phyloP scores from a whole-genome alignment of 2,888 invertebrate genomes.

The Synanthedon andrenaeformis region DNA sequence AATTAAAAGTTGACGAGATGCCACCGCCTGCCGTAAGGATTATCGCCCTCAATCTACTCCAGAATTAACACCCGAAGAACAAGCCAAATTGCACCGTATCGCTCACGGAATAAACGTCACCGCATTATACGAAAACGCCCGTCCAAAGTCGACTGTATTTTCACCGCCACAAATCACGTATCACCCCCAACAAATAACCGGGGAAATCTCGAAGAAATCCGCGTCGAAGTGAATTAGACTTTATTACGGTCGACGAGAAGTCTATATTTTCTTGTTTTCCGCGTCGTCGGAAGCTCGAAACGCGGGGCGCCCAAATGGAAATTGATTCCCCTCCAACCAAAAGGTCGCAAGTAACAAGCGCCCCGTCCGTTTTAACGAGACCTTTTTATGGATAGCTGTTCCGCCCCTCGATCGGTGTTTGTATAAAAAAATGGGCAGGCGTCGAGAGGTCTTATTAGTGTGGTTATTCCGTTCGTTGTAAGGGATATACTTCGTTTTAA shows the following conservation, averaged over 20 bases:
- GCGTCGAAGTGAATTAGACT: conserved; percentile 37
- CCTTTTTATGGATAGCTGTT: conserved; percentile 25
- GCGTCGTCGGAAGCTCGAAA: conserved; percentile 11
- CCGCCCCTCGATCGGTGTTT: conserved; percentile 19
- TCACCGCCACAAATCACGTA: conserved; percentile 57
- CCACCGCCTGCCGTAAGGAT: conserved; percentile 19
- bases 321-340: conserved; percentile 54
- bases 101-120: conserved; percentile 18
- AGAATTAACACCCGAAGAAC: conserved; percentile 10
- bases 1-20: conserved; percentile 46
- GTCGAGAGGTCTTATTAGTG: conserved; percentile 20
- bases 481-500: conserved; percentile 33
- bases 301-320: conserved; percentile 45
- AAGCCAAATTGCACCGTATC: conserved; percentile 22
- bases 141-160: conserved; percentile 33
- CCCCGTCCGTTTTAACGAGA: conserved; percentile 17
- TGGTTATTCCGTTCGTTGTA: conserved; percentile 24
- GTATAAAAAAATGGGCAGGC: conserved; percentile 12
- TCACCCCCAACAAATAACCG: conserved; percentile 55
- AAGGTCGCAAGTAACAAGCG: conserved; percentile 38
- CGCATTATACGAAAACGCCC: conserved; percentile 5
- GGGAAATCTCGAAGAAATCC: conserved; percentile 28
- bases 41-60: conserved; percentile 11
- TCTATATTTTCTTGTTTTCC: conserved; percentile 23
- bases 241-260: conserved; percentile 31